Conservation (phyloP, 1,140 invertebrate species). For the Meloidogyne floridensis region DNA sequence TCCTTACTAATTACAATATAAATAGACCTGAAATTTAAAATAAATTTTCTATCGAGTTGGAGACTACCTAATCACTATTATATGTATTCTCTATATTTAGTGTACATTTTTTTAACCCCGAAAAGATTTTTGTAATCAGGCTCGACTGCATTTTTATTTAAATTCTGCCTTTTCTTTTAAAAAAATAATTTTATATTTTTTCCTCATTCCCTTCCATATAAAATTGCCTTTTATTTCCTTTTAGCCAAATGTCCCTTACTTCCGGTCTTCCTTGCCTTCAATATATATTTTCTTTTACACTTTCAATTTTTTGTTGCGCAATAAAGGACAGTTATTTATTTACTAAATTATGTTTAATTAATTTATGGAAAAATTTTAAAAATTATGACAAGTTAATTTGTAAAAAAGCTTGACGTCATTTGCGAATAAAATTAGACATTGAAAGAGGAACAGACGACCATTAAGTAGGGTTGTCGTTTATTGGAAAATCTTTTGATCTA, state of each 20-base stretch:
- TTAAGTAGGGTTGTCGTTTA: too few species aligned
- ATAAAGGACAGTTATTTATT: slow-evolving; percentile 2
- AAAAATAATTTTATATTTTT: not conserved
- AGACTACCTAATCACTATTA: too few species aligned
- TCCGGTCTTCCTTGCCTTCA: not conserved
- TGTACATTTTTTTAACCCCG: not conserved
- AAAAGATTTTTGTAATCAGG: too few species aligned
- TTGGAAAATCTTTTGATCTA: too few species aligned
- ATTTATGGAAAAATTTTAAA: too few species aligned
- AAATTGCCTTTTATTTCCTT: not conserved
- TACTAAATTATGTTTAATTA: not conserved
- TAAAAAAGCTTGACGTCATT: too few species aligned
- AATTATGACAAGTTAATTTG: too few species aligned
- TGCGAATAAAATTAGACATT: too few species aligned
- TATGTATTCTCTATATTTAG: not conserved
- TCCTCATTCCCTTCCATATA: not conserved
- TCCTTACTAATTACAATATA: too few species aligned
- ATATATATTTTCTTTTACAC: not conserved
- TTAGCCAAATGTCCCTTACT: not conserved
- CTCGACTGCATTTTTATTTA: not conserved
- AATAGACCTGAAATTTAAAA: too few species aligned
- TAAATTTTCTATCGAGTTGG: too few species aligned
- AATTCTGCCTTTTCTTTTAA: not conserved
- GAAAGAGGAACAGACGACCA: too few species aligned
- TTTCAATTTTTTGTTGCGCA: slow-evolving; percentile 1